phyloP scores from a whole-genome alignment of 1,140 invertebrate genomes.

The Elymnias hypermnestra region DNA sequence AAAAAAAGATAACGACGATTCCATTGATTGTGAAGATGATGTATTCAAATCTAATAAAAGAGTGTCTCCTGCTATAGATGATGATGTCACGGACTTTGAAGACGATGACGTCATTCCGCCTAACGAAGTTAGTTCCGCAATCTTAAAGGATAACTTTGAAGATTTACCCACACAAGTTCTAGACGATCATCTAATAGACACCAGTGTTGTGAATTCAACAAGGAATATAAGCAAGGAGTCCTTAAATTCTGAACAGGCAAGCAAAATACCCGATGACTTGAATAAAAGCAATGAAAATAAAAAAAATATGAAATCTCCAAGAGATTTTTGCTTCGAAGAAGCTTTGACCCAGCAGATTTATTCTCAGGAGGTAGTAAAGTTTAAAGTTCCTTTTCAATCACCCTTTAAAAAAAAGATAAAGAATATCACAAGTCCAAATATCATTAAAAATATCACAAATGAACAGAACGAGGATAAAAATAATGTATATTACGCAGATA shows the following conservation, averaged over 20 bases:
- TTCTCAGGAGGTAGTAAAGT: constrained; percentile 13
- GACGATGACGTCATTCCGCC: constrained; percentile 2
- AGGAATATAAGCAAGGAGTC: no score
- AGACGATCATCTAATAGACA: constrained; percentile 11
- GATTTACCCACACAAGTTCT: constrained; percentile 30
- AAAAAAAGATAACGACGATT: constrained; percentile 33
- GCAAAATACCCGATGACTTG: no score
- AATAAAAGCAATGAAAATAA: constrained; percentile 9
- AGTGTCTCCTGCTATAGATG: neutral
- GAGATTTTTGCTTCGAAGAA: constrained; percentile 9
- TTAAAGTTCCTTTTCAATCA: constrained; percentile 38
- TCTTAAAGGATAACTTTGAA: constrained; percentile 15
- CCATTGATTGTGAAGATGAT: constrained; percentile 53
- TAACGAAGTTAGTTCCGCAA: neutral
- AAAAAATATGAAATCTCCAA: constrained; percentile 6
- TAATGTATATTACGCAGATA: constrained; percentile 55
- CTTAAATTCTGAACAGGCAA: no score
- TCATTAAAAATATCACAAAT: constrained; percentile 12
- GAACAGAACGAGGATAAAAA: constrained; percentile 27
- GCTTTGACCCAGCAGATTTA: constrained; percentile 12
- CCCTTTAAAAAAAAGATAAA: constrained; percentile 29
- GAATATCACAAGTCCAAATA: constrained; percentile 8
- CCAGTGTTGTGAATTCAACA: no score
- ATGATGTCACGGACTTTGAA: constrained; percentile 20
- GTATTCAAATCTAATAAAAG: no score